Percentiles rank a stretch among this genome's conserved stretches.
These are phyloP conservation scores for Mirza zaza DNA, from an alignment of 2,113 vertebrate genomes.

Conservation along the genomic window DNA sequence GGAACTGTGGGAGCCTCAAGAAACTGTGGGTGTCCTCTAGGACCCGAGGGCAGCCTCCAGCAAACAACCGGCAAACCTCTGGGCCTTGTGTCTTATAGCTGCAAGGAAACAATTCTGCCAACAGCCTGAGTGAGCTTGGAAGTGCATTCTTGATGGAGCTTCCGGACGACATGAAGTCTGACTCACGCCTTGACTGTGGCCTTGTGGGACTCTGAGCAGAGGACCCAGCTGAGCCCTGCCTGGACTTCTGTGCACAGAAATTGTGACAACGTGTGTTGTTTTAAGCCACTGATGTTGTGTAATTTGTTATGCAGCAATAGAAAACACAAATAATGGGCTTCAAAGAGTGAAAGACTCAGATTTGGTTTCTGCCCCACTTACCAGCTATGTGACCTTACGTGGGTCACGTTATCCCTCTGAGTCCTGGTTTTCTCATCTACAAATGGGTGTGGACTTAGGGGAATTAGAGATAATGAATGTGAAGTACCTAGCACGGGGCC, in stretches of 20 bases:
- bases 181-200: background rate
- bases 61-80: background rate
- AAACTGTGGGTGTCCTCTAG: background rate
- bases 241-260: background rate
- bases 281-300: background rate
- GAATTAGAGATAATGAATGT: background rate
- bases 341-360: background rate
- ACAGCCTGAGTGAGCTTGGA: background rate
- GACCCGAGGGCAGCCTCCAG: background rate
- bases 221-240: too few relatives aligned
- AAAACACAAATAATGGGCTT: background rate
- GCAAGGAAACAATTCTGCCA: background rate
- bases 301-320: background rate
- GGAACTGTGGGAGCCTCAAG: background rate
- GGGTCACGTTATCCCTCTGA: background rate
- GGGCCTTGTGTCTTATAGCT: background rate
- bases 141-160: background rate
- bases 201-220: background rate
- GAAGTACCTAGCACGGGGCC: background rate
- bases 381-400: rapidly evolving
- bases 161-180: background rate
- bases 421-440: background rate
- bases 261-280: background rate
- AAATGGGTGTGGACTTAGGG: background rate
- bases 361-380: background rate